Evolutionary conservation across 2,888 invertebrate species (phyloP), one percentile per base, ranked within the genome.

Genomic region (Rotaria magnacalcarata): DNA sequence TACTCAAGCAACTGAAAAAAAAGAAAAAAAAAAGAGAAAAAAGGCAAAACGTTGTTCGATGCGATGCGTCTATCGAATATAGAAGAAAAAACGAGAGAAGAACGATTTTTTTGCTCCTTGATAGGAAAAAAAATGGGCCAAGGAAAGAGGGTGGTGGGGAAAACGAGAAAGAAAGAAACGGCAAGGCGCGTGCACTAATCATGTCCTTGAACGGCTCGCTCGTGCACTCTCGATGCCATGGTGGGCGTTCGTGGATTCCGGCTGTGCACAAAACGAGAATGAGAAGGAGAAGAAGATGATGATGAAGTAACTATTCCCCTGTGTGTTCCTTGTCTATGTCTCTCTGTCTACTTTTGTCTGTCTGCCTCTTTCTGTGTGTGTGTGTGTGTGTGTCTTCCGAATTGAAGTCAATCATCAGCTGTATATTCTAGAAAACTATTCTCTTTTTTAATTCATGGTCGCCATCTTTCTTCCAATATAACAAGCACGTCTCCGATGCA

Each of bases 361-460:
- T 43, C 75, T 75, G 1, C 11, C 27, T 60, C 75, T 75, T 43
- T 75, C 27, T 75, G 43, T 41, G 19, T 74, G 41, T 34, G 41
- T 74, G 19, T 74, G 24, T 75, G 24, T 75, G 6, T n/a, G 7
- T 80, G 7, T 47, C 75, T 80, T 80, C 24, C 24, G 47, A 47
- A 80, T 80, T 80, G 80, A 47, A 80, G 47, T 47, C 80, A 80
- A 80, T 80, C 67, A 67, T 67, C 67, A 67, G 67, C 67, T 67
- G 67, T 67, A 67, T 67, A 7, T 67, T 67, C 67, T 67, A 67
- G 67, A 67, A 56, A 67, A 67, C 67, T 16, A 67, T 67, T 67
- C 67, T 67, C 67, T 34, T 67, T 34, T 67, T 67, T 67, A 6
- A 67, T 67, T 67, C 67, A 67, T 34, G 34, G 34, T 67, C 67